phyloP scores from a whole-genome alignment of 2,113 vertebrate species.

The Mustelus asterias region DNA sequence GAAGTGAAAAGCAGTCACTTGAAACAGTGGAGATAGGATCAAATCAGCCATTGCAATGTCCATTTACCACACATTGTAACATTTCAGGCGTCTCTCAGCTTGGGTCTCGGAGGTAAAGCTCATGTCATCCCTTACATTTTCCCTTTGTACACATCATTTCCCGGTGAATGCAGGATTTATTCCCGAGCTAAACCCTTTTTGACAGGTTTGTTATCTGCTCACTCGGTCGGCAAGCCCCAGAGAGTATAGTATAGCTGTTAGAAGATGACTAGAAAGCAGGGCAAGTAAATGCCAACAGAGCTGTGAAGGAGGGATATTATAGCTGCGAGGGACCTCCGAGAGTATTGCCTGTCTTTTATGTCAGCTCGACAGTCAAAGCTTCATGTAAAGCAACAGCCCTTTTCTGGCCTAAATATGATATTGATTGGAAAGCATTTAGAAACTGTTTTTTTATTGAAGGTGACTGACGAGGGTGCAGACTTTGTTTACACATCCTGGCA shows the following conservation, averaged over 20 bases:
- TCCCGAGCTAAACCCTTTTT: conserved; percentile 69
- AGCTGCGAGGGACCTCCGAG: conserved; percentile 73
- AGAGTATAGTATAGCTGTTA: conserved; percentile 67
- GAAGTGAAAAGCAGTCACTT: conserved; percentile 57
- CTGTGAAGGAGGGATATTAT: conserved; percentile 78
- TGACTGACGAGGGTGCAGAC: background rate
- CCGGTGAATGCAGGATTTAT: conserved; percentile 67
- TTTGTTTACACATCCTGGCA: background rate
- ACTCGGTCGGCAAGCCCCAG: conserved; percentile 66
- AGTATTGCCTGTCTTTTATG: conserved; percentile 65
- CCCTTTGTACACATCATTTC: conserved; percentile 71
- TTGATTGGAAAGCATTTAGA: conserved; percentile 29
- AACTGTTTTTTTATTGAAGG: conserved; percentile 25
- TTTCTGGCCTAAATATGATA: background rate
- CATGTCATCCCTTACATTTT: conserved; percentile 62
- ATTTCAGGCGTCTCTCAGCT: conserved; percentile 61
- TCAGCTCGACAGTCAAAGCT: conserved; percentile 68
- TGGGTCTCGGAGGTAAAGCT: conserved; percentile 61
- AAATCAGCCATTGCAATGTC: conserved; percentile 66
- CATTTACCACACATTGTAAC: conserved; percentile 56
- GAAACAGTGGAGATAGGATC: conserved; percentile 62
- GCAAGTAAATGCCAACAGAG: conserved; percentile 84
- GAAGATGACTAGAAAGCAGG: conserved; percentile 62
- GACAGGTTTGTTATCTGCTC: conserved; percentile 88
- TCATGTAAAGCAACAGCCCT: conserved; percentile 46